Conservation (phyloP, 64 coral and sea anemone species). For the Montipora capricornis region DNA sequence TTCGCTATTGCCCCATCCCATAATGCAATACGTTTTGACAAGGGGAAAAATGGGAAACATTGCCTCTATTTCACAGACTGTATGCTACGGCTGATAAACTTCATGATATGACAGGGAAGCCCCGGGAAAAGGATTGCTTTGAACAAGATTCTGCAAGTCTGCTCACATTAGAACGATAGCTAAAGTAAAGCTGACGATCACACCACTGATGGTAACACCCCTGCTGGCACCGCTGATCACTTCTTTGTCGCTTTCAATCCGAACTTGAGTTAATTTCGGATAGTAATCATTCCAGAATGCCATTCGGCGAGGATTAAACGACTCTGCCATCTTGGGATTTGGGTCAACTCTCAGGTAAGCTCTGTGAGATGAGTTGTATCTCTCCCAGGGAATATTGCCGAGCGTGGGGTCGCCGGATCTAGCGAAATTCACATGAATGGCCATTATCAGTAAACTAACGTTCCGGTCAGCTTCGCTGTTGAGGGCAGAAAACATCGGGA, state of each 20-base stretch:
- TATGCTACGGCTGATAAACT: too few species aligned
- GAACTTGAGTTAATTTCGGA: conserved; percentile 45
- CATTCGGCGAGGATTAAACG: conserved; percentile 55
- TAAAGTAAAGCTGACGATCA: not conserved
- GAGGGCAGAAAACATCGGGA: conserved; percentile 24
- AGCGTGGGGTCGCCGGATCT: conserved; percentile 49
- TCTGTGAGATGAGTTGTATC: conserved; percentile 49
- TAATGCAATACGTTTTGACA: too few species aligned
- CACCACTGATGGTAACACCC: not conserved
- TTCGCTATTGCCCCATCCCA: too few species aligned
- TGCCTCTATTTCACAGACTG: too few species aligned
- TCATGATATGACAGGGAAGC: too few species aligned
- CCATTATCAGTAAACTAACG: conserved; percentile 45
- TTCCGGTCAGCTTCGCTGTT: conserved; percentile 11
- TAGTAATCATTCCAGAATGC: conserved; percentile 78
- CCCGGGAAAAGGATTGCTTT: too few species aligned
- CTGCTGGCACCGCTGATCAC: not conserved
- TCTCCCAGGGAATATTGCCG: conserved; percentile 57
- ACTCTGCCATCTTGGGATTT: conserved; percentile 24
- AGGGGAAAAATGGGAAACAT: too few species aligned
- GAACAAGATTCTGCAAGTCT: not conserved
- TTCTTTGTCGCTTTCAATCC: not conserved
- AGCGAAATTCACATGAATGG: conserved; percentile 61
- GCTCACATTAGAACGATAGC: not conserved
- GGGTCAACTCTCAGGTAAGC: conserved; percentile 39